Evolutionary conservation across 2,888 invertebrate species (phyloP).

Genomic region (Hypsopygia costalis): DNA sequence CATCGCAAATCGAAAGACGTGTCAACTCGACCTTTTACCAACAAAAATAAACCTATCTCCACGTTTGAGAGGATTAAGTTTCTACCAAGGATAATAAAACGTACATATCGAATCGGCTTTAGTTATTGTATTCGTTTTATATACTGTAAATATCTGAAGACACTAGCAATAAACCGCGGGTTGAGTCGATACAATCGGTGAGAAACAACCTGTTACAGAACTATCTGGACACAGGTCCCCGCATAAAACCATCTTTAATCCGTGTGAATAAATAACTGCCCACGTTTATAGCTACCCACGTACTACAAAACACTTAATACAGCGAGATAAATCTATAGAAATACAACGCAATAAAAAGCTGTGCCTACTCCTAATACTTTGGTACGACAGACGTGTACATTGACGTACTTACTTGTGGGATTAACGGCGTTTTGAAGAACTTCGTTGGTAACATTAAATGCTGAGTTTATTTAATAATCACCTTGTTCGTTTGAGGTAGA

Average conservation of each 20-base stretch:
- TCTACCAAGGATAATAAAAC: conserved; percentile 1
- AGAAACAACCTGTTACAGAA: conserved; percentile 56
- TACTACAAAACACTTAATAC: conserved; percentile 60
- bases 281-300: conserved; percentile 51
- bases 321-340: conserved; percentile 57
- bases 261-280: conserved; percentile 67
- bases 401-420: background rate
- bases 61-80: background rate
- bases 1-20: no score
- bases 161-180: conserved; percentile 37
- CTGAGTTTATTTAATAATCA: no score
- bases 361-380: conserved; percentile 38
- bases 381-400: conserved; percentile 14
- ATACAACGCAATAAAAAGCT: conserved; percentile 57
- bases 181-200: conserved; percentile 51
- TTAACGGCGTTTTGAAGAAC: background rate
- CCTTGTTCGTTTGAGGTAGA: no score
- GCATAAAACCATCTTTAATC: conserved; percentile 49
- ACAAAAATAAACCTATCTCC: no score
- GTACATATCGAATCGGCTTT: background rate
- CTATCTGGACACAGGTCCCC: conserved; percentile 43
- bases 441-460: no score
- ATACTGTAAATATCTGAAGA: conserved; percentile 8
- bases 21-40: no score
- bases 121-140: conserved; percentile 10